Evolutionary conservation across 2,797 vertebrate genomes (phyloP), one percentile per base, ranked within the genome.

Genomic region (Potorous gilbertii): DNA sequence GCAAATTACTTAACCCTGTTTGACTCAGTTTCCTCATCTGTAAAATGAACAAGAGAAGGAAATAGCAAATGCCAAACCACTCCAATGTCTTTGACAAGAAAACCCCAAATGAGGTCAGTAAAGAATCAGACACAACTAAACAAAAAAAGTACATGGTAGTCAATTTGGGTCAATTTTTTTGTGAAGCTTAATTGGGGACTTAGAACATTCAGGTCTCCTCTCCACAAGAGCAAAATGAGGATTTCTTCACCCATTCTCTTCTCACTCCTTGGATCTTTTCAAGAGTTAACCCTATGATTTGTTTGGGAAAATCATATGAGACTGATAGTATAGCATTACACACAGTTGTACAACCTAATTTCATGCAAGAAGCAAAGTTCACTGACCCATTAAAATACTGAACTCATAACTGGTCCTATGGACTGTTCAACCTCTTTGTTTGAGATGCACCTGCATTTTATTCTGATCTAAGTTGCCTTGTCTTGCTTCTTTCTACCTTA

Each of bases 111-210:
- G 18, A 6, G 18, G 8, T 46, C 66, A 40, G 2, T 81, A 40
- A 81, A 81, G 6, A 81, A 29, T 81, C 66, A 81, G n/a, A 21
- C 18, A n/a, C 2, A 1, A 66, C 18, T 74, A 18, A 40, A 40
- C n/a, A 81, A 81, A 8, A 8, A 81, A 21, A n/a, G 62, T 6
- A 46, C 13, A 3, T 2, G 31, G 55, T 40, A 54, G 87, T 54
- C 50, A 3, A 29, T 31, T 40, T 56, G 55, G 74, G 91, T 34
- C 56, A 52, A 90, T 91, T 62, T 46, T 96, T 74, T 96, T 92
- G 59, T 34, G 28, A 12, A 21, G 9, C 40, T 56, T 59, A n/a
- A 56, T 54, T 66, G 54, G 24, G 40, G 1, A n/a, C 55, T 40
- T 74, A 90, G 91, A 81, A 62, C 16, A 2, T 87, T 87, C 62